These are phyloP conservation scores for Mayetiola destructor DNA, from an alignment of 2,888 invertebrate genomes.

Conservation along the genomic window DNA sequence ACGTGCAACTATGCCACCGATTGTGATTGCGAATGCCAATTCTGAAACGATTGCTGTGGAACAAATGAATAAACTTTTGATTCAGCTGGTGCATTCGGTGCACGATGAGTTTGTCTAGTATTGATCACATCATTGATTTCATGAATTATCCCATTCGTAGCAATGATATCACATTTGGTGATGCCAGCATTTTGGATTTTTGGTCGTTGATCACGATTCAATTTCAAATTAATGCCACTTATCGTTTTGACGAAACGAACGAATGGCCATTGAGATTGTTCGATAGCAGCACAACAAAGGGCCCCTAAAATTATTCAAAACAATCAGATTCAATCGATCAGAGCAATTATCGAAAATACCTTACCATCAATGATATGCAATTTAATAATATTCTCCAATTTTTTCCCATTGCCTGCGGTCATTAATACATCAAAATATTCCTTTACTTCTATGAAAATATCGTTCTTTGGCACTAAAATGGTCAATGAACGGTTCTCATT, in stretches of 20 bases:
- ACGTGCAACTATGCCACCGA: no score
- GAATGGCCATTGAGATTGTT: conserved; percentile 35
- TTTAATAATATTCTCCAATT: conserved; percentile 28
- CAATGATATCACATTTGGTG: conserved; percentile 33
- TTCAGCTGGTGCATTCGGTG: no score
- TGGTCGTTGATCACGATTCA: conserved; percentile 34
- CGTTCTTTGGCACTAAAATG: conserved; percentile 33
- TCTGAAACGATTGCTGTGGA: no score
- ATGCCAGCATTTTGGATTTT: conserved; percentile 35
- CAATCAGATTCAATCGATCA: no score
- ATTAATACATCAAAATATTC: conserved; percentile 24
- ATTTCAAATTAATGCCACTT: conserved; percentile 29
- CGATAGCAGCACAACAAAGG: conserved; percentile 34
- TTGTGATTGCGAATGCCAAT: no score
- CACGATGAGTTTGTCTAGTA: conserved; percentile 17
- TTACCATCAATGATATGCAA: conserved; percentile 22
- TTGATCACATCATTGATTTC: conserved; percentile 35
- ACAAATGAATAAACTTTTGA: no score
- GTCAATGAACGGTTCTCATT: conserved; percentile 29
- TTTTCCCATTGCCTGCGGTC: conserved; percentile 22
- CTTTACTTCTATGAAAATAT: conserved; percentile 32
- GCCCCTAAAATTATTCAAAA: conserved; percentile 28
- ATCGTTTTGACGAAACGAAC: conserved; percentile 32
- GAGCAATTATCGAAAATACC: neutral
- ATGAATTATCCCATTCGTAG: conserved; percentile 33